phyloP scores from a whole-genome alignment of 2,797 vertebrate genomes.

The Platalea minor region DNA sequence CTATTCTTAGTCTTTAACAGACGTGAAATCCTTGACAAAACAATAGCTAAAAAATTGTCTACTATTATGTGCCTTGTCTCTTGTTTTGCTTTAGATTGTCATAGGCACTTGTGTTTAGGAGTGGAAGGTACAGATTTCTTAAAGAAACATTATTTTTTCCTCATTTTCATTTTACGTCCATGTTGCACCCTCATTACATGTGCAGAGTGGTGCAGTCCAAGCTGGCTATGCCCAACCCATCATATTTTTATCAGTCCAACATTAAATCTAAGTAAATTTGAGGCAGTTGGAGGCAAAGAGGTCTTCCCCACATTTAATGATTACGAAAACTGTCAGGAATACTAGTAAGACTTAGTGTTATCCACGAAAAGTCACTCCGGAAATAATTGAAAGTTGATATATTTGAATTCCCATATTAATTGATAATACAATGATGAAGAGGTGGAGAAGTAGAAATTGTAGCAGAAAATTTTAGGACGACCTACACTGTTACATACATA shows the following conservation, averaged over 20 bases:
- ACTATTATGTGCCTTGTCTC: background rate
- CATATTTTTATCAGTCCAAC: background rate
- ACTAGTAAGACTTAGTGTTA: background rate
- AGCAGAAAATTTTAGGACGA: background rate
- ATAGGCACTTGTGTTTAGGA: background rate
- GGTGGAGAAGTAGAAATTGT: background rate
- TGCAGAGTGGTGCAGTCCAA: background rate
- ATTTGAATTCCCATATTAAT: background rate
- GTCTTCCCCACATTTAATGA: background rate
- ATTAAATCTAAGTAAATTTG: background rate
- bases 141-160: background rate
- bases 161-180: background rate
- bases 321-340: background rate
- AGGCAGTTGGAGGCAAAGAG: background rate
- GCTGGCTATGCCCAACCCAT: background rate
- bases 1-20: background rate
- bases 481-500: rapidly evolving
- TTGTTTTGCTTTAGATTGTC: background rate
- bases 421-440: background rate
- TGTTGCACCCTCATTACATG: background rate
- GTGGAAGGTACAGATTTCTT: background rate
- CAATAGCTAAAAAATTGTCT: background rate
- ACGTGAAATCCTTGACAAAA: background rate
- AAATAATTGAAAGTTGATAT: background rate
- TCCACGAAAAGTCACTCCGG: background rate